These are phyloP conservation scores for Actinemys pallida DNA, from an alignment of 2,113 vertebrate genomes.

Conservation along the genomic window DNA sequence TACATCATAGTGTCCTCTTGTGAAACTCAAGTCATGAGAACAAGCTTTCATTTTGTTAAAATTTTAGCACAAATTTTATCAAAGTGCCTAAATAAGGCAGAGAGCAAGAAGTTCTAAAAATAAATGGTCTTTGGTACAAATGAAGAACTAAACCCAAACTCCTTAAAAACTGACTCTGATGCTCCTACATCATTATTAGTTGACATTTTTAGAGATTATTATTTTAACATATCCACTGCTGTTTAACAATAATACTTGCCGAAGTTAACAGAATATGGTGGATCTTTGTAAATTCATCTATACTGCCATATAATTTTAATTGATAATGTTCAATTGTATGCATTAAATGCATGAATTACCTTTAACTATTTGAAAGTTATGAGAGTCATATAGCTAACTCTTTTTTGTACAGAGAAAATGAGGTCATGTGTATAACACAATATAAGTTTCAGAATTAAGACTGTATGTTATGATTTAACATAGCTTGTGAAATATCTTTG, in stretches of 20 bases:
- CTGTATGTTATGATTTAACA: not conserved
- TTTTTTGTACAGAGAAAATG: not conserved
- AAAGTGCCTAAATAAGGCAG: not conserved
- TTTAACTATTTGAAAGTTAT: slow-evolving; percentile 7
- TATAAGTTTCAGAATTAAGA: slow-evolving; percentile 19
- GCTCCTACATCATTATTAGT: not conserved
- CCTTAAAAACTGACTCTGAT: not conserved
- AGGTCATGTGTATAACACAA: not conserved
- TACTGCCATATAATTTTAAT: slow-evolving; percentile 17
- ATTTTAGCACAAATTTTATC: not conserved
- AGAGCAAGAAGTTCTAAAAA: not conserved
- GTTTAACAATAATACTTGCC: slow-evolving; percentile 8
- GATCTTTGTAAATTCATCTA: not conserved
- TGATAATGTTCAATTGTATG: not conserved
- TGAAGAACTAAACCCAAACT: not conserved
- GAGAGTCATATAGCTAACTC: not conserved
- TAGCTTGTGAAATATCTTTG: not conserved
- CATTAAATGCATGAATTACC: not conserved
- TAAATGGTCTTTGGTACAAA: not conserved
- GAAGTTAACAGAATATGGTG: not conserved
- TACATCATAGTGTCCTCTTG: not conserved
- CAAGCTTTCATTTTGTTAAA: not conserved
- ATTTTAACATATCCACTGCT: not conserved
- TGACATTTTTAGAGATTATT: slow-evolving; percentile 1
- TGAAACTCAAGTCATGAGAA: not conserved